A percentile compares a stretch with the other conserved stretches of the same genome.
Evolutionary conservation across 1,140 invertebrate genomes (phyloP).

Genomic region (Triops cancriformis): DNA sequence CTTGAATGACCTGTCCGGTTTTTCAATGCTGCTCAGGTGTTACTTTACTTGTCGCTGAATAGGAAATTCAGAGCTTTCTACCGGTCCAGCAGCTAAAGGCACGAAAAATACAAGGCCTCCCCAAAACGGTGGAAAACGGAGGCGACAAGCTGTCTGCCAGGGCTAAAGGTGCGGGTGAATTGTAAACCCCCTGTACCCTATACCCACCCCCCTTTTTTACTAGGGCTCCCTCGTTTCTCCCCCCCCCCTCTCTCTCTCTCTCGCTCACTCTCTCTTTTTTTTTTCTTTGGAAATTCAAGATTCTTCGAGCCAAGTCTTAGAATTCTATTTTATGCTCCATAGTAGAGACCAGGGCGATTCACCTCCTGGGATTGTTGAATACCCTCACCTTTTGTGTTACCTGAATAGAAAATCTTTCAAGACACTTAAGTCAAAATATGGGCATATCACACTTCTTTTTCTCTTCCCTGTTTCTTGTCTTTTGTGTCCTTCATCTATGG

Average conservation of each 20-base stretch:
- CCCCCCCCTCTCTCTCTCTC: too few species aligned
- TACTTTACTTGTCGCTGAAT: background rate
- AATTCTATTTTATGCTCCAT: slow-evolving; percentile 6
- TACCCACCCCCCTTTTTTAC: too few species aligned
- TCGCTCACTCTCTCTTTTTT: background rate
- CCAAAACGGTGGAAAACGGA: slow-evolving; percentile 3
- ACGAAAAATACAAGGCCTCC: background rate
- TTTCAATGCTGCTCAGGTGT: background rate
- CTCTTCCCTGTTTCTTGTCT: background rate
- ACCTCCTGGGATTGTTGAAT: slow-evolving; percentile 13
- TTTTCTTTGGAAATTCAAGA: slow-evolving; percentile 5
- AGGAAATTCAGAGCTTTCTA: background rate
- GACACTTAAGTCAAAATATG: slow-evolving; percentile 11
- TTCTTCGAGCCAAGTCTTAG: background rate
- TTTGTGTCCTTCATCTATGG: background rate
- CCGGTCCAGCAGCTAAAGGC: background rate
- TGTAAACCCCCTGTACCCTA: background rate
- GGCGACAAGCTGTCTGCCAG: slow-evolving; percentile 7
- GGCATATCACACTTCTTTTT: background rate
- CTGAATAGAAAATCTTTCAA: slow-evolving; percentile 14
- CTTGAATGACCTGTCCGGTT: slow-evolving; percentile 4
- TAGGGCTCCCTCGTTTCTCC: too few species aligned
- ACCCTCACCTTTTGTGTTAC: slow-evolving; percentile 5
- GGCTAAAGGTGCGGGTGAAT: background rate
- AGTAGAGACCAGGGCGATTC: background rate